Base-by-base conservation (phyloP, 2,113 vertebrate genomes). In the Strigops habroptila region DNA sequence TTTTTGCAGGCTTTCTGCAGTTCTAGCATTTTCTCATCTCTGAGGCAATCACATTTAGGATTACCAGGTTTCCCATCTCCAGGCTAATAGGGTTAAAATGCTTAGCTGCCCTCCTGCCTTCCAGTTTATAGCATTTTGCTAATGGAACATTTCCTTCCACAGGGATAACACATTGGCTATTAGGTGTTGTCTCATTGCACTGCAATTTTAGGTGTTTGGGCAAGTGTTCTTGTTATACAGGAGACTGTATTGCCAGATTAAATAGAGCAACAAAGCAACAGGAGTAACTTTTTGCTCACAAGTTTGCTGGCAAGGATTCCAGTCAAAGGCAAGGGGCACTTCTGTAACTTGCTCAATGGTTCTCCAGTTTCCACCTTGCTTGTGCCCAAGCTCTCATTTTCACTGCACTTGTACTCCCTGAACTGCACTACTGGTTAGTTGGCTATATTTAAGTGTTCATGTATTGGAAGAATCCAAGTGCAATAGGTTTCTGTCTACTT, bases 101-200 rank as follows among this genome's bases (percentile, higher is more conserved):
- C 90, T 95, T 95, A 96, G 94, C 77, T 92, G 88, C 92, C 92
- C 96, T 96, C 86, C 86, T 93, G 96, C 88, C 86, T 92, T 83
- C 57, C 86, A 92, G 92, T 96, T 96, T 95, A 97, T 84, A 92
- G 69, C 88, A 90, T 86, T 95, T 96, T 95, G 94, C 82, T 96
- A 97, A 95, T 96, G 93, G 95, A 95, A 89, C 80, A 83, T 92
- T 96, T 92, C 86, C 84, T 96, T 95, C 57, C 60, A 9, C 49
- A 43, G 69, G 91, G 90, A 88, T 84, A 94, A 92, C 35, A 24
- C 76, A 79, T 53, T 51, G 82, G 68, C 84, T 94, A 91, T 94
- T 94, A 96, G 92, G 83, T 69, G 59, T 67, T 91, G 93, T 91
- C 81, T 74, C 87, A 82, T 87, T 92, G 70, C 83, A 87, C 48